Conservation (phyloP, 2,888 invertebrate genomes). For the Aphidoletes aphidimyza region DNA sequence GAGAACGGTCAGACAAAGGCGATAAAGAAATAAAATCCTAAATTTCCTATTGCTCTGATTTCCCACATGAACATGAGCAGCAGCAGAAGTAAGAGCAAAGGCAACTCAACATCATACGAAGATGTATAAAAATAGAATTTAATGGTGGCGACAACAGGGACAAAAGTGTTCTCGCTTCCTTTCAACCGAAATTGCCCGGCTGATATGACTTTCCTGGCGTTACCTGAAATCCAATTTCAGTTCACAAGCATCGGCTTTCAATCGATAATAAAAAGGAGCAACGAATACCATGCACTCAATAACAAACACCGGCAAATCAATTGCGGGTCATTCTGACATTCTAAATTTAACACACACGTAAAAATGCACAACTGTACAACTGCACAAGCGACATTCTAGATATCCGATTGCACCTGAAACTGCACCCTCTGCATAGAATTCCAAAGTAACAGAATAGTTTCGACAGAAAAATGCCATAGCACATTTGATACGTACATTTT, state of each 20-base stretch:
- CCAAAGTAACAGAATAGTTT: too few relatives aligned
- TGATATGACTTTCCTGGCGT: background rate
- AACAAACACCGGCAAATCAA: too few relatives aligned
- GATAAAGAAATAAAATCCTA: background rate
- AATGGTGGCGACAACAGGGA: background rate
- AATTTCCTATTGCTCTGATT: background rate
- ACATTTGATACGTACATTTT: too few relatives aligned
- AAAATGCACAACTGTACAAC: conserved; percentile 46
- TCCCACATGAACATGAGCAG: background rate
- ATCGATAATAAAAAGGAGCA: background rate
- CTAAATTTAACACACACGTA: background rate
- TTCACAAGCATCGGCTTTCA: background rate
- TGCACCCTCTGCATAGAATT: background rate
- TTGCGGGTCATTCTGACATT: too few relatives aligned
- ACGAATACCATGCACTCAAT: too few relatives aligned
- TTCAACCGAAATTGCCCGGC: background rate
- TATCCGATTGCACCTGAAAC: conserved; percentile 1
- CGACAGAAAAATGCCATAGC: background rate
- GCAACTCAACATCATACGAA: too few relatives aligned
- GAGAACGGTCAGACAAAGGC: background rate
- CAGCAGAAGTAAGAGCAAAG: background rate
- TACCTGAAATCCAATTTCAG: background rate
- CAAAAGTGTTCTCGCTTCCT: background rate
- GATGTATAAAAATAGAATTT: background rate
- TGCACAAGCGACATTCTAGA: too few relatives aligned